Conservation (phyloP, 2,797 vertebrate species). For the Margarornis squamiger region DNA sequence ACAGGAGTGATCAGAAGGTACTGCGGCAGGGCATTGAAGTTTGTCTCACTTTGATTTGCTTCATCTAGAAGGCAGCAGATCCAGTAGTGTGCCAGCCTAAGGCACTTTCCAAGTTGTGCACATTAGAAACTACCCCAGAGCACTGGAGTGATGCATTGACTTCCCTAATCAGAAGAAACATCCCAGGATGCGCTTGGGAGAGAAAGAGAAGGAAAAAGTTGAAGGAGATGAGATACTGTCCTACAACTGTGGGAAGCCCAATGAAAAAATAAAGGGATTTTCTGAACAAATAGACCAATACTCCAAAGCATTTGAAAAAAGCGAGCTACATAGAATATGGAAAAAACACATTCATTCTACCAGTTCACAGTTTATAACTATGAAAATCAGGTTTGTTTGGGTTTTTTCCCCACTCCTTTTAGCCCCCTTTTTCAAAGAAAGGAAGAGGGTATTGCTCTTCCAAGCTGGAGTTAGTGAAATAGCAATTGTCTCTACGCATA, state of each 20-base stretch:
- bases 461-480: background rate
- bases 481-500: accelerated
- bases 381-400: background rate
- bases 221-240: background rate
- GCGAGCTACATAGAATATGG: background rate
- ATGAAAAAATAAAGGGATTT: background rate
- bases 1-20: background rate
- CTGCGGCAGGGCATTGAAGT: background rate
- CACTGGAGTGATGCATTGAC: background rate
- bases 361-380: background rate
- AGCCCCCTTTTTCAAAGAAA: background rate
- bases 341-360: background rate
- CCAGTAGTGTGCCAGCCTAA: background rate
- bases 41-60: background rate
- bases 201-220: background rate
- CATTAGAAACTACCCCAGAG: background rate
- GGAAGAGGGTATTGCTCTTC: background rate
- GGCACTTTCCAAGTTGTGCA: background rate
- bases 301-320: background rate
- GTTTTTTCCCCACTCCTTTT: background rate
- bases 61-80: background rate
- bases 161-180: background rate
- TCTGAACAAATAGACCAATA: background rate
- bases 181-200: background rate
- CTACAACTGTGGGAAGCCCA: background rate